phyloP scores from a whole-genome alignment of 2,888 invertebrate genomes.

The Tridacna gigas region DNA sequence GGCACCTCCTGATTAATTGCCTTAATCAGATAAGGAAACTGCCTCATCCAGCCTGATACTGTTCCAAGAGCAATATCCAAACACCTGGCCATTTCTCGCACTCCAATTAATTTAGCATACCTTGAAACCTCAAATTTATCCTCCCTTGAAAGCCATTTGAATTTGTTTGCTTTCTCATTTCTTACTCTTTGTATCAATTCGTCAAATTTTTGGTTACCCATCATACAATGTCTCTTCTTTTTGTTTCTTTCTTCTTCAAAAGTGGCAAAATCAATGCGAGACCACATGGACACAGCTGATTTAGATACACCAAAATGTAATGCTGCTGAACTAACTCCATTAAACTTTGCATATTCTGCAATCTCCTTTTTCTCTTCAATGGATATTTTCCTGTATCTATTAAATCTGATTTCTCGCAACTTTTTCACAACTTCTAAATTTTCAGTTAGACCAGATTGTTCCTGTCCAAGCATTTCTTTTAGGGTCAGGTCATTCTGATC shows the following conservation, averaged over 20 bases:
- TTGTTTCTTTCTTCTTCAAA: slow-evolving; percentile 36
- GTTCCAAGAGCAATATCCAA: slow-evolving; percentile 59
- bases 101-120: slow-evolving; percentile 62
- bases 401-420: slow-evolving; percentile 52
- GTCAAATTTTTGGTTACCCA: slow-evolving; percentile 62
- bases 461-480: background rate
- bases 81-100: slow-evolving; percentile 61
- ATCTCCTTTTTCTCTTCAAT: slow-evolving; percentile 56
- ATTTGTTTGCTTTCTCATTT: slow-evolving; percentile 46
- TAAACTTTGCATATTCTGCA: slow-evolving; percentile 50
- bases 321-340: slow-evolving; percentile 58
- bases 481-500: background rate
- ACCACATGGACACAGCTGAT: slow-evolving; percentile 65
- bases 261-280: slow-evolving; percentile 51
- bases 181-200: slow-evolving; percentile 44
- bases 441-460: slow-evolving; percentile 24
- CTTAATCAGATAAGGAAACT: slow-evolving; percentile 60
- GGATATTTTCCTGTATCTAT: slow-evolving; percentile 57
- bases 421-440: slow-evolving; percentile 54
- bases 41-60: slow-evolving; percentile 65
- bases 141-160: slow-evolving; percentile 48
- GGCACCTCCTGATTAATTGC: slow-evolving; percentile 17
- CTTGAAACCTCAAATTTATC: slow-evolving; percentile 60
- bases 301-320: slow-evolving; percentile 57
- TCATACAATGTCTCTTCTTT: slow-evolving; percentile 55